Evolutionary conservation across 2,113 vertebrate species (phyloP).

Genomic region (Arothron firmamentum): DNA sequence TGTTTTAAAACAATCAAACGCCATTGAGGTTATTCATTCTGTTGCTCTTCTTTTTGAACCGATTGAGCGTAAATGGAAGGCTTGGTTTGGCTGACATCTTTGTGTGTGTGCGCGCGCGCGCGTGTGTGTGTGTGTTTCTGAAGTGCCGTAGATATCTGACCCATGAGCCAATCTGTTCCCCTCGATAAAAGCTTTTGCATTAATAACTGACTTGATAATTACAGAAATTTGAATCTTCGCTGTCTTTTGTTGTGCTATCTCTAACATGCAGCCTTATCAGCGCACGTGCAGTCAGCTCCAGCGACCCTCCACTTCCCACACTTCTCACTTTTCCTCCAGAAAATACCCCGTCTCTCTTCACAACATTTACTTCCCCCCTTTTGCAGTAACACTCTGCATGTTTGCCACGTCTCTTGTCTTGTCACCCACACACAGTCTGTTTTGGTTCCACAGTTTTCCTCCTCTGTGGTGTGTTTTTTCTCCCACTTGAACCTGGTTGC

Average conservation of each 20-base stretch:
- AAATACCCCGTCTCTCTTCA: conserved; percentile 19
- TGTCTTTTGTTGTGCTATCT: conserved; percentile 71
- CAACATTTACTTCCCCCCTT: not conserved
- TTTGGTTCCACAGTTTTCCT: conserved; percentile 16
- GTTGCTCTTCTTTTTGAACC: conserved; percentile 1
- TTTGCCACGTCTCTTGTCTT: conserved; percentile 5
- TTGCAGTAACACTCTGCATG: not conserved
- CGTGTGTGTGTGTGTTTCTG: not conserved
- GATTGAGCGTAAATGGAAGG: not conserved
- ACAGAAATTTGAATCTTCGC: conserved; percentile 68
- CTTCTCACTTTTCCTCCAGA: conserved; percentile 26
- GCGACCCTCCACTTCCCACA: conserved; percentile 15
- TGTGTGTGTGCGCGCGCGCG: conserved; percentile 25
- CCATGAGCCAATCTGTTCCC: conserved; percentile 42
- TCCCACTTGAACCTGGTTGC: not conserved
- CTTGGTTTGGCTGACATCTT: conserved; percentile 16
- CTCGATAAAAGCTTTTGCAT: conserved; percentile 54
- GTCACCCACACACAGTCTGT: conserved; percentile 9
- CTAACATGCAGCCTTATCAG: conserved; percentile 61
- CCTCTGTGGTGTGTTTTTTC: not conserved
- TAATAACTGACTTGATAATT: conserved; percentile 69
- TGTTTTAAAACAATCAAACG: not conserved
- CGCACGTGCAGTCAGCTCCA: conserved; percentile 26
- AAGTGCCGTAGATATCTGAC: conserved; percentile 42
- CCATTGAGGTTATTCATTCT: not conserved